Percentiles rank a stretch among this genome's conserved stretches.
Evolutionary conservation across 2,113 vertebrate species (phyloP).

Genomic region (Cavia aperea): DNA sequence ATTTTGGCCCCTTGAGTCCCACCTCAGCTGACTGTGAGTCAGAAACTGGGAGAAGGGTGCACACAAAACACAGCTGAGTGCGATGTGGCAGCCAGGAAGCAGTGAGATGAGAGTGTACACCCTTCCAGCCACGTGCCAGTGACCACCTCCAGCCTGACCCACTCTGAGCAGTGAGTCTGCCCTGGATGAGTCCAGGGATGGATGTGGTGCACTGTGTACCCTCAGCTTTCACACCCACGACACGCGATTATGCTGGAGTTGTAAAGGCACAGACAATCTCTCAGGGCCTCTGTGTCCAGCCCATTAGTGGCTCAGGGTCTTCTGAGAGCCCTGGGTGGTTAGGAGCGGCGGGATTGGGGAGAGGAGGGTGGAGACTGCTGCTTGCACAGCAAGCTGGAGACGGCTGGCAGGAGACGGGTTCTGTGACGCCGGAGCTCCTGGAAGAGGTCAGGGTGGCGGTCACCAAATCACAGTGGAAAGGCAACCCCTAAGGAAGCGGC

Average conservation of each 20-base stretch:
- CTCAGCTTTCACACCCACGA: not conserved
- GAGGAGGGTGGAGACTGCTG: not conserved
- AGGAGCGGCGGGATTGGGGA: not conserved
- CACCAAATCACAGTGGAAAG: not conserved
- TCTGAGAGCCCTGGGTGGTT: not conserved
- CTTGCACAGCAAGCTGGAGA: not conserved
- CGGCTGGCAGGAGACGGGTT: not conserved
- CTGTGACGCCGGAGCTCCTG: not conserved
- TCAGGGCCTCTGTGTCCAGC: not conserved
- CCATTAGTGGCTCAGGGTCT: not conserved
- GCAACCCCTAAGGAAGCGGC: too few species aligned
- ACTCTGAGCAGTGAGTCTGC: not conserved
- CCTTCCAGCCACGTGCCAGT: not conserved
- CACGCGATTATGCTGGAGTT: not conserved
- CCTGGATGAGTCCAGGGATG: not conserved
- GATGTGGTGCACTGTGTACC: not conserved
- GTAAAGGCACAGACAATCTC: not conserved
- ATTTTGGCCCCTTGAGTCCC: not conserved
- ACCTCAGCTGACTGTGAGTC: not conserved
- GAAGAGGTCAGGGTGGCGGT: not conserved
- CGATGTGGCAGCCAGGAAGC: not conserved
- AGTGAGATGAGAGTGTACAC: not conserved
- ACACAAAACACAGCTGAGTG: not conserved
- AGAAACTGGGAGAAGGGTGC: not conserved
- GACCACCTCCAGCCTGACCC: not conserved